A percentile compares a stretch with the other conserved stretches of the same genome.
Evolutionary conservation across 2,797 vertebrate species (phyloP).

Genomic region (Oryzias dopingdopingensis): DNA sequence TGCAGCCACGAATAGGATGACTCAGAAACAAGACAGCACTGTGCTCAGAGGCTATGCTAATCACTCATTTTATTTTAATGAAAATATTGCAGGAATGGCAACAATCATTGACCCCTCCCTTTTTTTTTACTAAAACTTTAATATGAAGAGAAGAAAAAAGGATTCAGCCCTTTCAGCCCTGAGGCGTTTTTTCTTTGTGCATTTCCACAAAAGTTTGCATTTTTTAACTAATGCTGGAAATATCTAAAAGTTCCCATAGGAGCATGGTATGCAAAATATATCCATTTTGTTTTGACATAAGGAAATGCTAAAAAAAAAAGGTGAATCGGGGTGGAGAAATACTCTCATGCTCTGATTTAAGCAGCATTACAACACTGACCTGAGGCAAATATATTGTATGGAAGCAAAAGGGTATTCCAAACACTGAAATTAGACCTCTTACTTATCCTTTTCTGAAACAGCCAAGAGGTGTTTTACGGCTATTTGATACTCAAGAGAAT

Average conservation of each 20-base stretch:
- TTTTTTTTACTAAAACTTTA: slow-evolving; percentile 12
- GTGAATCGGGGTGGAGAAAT: slow-evolving; percentile 14
- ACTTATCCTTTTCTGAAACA: slow-evolving; percentile 35
- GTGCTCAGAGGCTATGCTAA: slow-evolving; percentile 32
- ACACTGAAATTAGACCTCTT: slow-evolving; percentile 45
- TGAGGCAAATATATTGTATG: slow-evolving; percentile 27
- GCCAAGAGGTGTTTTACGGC: slow-evolving; percentile 23
- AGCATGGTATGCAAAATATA: background rate
- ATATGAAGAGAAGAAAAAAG: slow-evolving; percentile 20
- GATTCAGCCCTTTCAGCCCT: slow-evolving; percentile 28
- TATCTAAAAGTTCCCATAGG: slow-evolving; percentile 5
- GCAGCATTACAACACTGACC: slow-evolving; percentile 20
- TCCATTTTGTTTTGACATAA: background rate
- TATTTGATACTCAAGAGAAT: slow-evolving; percentile 36
- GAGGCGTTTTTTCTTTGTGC: slow-evolving; percentile 6
- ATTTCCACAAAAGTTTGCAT: background rate
- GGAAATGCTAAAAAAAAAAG: background rate
- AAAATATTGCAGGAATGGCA: slow-evolving; percentile 31
- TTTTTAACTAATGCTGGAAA: background rate
- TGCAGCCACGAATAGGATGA: slow-evolving; percentile 24
- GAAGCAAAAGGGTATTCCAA: slow-evolving; percentile 13
- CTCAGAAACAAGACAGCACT: slow-evolving; percentile 27
- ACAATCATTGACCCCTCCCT: slow-evolving; percentile 17
- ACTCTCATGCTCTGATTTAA: slow-evolving; percentile 14
- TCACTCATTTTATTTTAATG: slow-evolving; percentile 44